phyloP scores from a whole-genome alignment of 2,888 invertebrate species.

The Cabera pusaria region DNA sequence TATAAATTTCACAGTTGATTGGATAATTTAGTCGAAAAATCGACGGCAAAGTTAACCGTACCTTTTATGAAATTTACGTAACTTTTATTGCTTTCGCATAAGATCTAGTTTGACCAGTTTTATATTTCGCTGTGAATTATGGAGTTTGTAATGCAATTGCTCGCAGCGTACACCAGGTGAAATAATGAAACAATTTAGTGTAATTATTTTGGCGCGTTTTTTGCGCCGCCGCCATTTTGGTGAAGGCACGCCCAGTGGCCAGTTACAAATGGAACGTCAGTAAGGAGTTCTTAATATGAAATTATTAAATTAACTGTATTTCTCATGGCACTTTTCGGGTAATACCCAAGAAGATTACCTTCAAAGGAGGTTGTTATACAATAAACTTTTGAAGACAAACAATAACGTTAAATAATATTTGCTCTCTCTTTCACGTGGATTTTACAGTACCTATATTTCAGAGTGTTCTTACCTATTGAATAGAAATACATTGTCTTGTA shows the following conservation, averaged over 20 bases:
- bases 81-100: constrained; percentile 6
- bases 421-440: too few species aligned
- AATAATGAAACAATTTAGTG: constrained; percentile 68
- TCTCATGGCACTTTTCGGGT: too few species aligned
- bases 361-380: too few species aligned
- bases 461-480: too few species aligned
- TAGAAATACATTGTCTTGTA: too few species aligned
- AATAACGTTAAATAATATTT: too few species aligned
- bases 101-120: constrained; percentile 1
- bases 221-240: constrained; percentile 61
- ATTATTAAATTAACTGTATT: too few species aligned
- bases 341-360: too few species aligned
- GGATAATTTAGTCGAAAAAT: constrained; percentile 21
- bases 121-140: constrained; percentile 3
- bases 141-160: constrained; percentile 29
- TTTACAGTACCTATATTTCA: too few species aligned
- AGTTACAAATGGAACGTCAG: constrained; percentile 15
- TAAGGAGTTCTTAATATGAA: too few species aligned
- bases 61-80: neutral
- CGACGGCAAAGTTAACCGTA: constrained; percentile 11
- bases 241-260: constrained; percentile 23
- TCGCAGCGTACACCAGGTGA: constrained; percentile 37
- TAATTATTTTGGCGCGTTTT: constrained; percentile 62
- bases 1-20: constrained; percentile 20
- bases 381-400: too few species aligned